Base-by-base conservation (phyloP, 2,888 invertebrate species). In the Drosophila yooni region DNA sequence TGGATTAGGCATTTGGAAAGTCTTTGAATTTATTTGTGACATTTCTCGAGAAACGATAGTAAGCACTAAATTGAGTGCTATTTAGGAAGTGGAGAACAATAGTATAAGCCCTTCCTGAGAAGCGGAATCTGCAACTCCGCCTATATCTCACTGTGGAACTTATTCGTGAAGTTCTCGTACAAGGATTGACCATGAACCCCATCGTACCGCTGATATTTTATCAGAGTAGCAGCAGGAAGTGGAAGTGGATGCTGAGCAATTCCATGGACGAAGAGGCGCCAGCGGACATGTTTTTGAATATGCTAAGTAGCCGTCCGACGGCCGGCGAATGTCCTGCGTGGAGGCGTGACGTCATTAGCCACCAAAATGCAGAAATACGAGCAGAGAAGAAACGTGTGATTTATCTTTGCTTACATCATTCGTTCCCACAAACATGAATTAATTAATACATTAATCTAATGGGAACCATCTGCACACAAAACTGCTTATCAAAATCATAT, bases 391-490 rank as follows among this genome's bases (percentile, higher is more conserved):
- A 46, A 25, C 1, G 2, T 7, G 25, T 25, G 8, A 25, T 46
- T 25, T 15, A 4, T 46, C 15, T 15, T 8, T 25, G 15, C 8
- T 15, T 2, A 21, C 46, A 15, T 4, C 21, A 46, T 25, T 15
- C 2, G 4, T 2, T 25, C 2, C 1, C 8, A 8, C 2, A 15
- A 25, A 15, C 8, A 25, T 25, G 0, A 25, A 15, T 15, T 2
- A 46, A 8, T 46, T 46, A 8, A 15, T 46, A 8, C 8, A 46
- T 21, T 21, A 21, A 46, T 7, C 13, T 36, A 7, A 15, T 6
- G 7, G 1, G 15, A 7, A 46, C 6, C 21, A 13, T 7, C 21
- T 21, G 13, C 15, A 13, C 7, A 7, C 0, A 21, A 21, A 46
- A 15, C 1, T 4, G 15, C 21, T 8, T 2, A 8, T 15, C 15